Base-by-base conservation (phyloP, 2,888 invertebrate genomes). In the Furcula furcula region DNA sequence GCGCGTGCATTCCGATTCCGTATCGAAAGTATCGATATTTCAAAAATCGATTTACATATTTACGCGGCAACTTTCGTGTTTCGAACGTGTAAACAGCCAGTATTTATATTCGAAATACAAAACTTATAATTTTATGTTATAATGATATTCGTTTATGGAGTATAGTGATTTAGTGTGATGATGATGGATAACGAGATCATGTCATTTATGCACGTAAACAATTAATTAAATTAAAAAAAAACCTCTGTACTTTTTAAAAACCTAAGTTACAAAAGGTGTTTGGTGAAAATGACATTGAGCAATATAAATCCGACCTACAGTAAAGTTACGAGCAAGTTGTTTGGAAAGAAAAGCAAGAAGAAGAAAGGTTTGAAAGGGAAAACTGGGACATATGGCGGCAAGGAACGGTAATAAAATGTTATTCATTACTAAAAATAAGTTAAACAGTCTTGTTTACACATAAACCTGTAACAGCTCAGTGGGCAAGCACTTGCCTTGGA, bases 261-360 rank as follows among this genome's bases (percentile, higher is more conserved):
- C n/a, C n/a, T n/a, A n/a, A n/a, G n/a, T n/a, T n/a, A n/a, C n/a
- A n/a, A n/a, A n/a, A n/a, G n/a, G 9, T 9, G 21, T 9, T 9
- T n/a, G 6, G 16, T 6, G 6, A 10, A 21, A 6, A 86, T 87
- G 87, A 87, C 86, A 23, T 57, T 81, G 10, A 77, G 65, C 34
- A 76, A 79, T 41, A 51, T 55, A 1, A 68, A 79, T 40, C 76
- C 80, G 29, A 74, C 79, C 34, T 78, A 82, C 44, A 70, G 56
- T 49, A 59, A 76, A 53, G 76, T 83, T 43, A 68, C 83, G 2
- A 77, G 71, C 45, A 87, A 84, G 51, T 54, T 87, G 9, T 87
- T 87, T 43, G 83, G 86, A 19, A 77, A 85, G 65, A 87, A 86
- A 45, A 80, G 56, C 36, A 86, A 87, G 67, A 87, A 85, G 40